Percentiles rank a stretch among this genome's conserved stretches.
phyloP scores from a whole-genome alignment of 2,113 vertebrate species.

The Eudyptes chrysolophus region DNA sequence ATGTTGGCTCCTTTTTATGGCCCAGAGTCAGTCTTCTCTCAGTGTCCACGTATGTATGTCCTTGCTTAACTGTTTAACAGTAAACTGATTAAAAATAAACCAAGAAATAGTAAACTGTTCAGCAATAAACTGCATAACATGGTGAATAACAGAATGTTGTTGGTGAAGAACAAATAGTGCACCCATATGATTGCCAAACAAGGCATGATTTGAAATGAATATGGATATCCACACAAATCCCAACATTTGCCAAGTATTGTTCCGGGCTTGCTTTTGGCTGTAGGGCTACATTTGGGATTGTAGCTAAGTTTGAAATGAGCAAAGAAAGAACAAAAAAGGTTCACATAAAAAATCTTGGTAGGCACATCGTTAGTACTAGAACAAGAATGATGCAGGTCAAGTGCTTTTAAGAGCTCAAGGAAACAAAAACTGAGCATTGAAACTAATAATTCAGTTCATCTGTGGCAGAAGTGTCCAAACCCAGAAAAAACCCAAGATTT shows the following conservation, averaged over 20 bases:
- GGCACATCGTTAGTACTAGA: not conserved
- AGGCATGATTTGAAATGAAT: not conserved
- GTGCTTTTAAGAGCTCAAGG: not conserved
- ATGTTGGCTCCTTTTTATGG: not conserved
- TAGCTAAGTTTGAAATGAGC: not conserved
- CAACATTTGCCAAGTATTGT: not conserved
- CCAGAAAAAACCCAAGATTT: not conserved
- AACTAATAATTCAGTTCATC: not conserved
- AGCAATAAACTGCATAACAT: not conserved
- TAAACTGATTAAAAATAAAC: not conserved
- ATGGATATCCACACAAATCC: not conserved
- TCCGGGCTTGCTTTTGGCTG: not conserved
- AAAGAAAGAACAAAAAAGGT: not conserved
- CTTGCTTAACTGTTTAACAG: not conserved
- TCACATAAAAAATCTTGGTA: not conserved
- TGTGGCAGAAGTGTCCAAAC: not conserved
- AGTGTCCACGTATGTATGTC: not conserved
- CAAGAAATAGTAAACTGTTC: not conserved
- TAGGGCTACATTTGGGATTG: not conserved
- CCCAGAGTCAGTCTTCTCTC: not conserved
- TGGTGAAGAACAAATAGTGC: not conserved
- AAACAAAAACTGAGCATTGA: not conserved
- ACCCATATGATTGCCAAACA: not conserved
- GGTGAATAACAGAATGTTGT: not conserved
- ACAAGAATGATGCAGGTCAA: not conserved